These are phyloP conservation scores for Myodes glareolus DNA, from an alignment of 2,113 vertebrate genomes.

Conservation along the genomic window DNA sequence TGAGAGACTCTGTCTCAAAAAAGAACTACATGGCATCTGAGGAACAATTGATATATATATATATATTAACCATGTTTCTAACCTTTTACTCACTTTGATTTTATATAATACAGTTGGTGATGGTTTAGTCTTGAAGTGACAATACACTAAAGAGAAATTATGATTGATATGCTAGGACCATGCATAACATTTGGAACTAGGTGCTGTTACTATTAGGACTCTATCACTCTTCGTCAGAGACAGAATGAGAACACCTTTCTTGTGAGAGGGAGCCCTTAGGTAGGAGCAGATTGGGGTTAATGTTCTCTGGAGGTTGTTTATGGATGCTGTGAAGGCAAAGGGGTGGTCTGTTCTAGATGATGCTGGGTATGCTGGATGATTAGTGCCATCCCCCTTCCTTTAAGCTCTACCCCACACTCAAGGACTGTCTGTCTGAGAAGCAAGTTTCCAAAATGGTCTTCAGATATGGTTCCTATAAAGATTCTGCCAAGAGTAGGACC, in stretches of 20 bases:
- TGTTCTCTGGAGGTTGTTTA: neutral
- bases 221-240: neutral
- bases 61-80: neutral
- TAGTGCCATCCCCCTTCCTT: rapidly evolving
- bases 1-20: neutral
- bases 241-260: neutral
- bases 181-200: neutral
- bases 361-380: neutral
- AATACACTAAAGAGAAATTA: neutral
- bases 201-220: neutral
- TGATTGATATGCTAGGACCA: neutral
- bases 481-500: neutral
- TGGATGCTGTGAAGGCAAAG: neutral
- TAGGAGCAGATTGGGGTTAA: neutral
- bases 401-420: neutral
- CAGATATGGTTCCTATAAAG: neutral
- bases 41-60: neutral
- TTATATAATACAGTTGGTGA: neutral
- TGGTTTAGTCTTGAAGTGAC: neutral
- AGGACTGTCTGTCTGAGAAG: neutral
- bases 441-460: neutral
- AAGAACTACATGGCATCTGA: neutral
- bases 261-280: neutral
- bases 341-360: rapidly evolving
- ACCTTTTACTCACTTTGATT: neutral